These are phyloP conservation scores for Naja naja DNA, from an alignment of 2,113 vertebrate species.

Conservation along the genomic window DNA sequence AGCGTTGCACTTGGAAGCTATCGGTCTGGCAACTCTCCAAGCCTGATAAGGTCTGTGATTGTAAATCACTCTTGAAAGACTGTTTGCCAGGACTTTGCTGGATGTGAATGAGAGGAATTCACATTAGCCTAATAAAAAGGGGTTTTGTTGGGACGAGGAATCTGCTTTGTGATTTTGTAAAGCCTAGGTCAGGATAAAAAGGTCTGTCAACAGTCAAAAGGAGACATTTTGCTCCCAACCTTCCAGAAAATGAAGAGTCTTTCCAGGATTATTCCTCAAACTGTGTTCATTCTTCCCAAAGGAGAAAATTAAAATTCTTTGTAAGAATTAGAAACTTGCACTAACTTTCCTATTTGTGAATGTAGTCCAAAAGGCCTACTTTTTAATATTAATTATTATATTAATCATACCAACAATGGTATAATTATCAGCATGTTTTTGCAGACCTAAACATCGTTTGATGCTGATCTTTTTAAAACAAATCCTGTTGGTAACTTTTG, in stretches of 20 bases:
- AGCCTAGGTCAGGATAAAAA: no score
- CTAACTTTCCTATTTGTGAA: background rate
- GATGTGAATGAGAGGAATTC: no score
- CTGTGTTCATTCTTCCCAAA: background rate
- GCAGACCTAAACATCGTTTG: background rate
- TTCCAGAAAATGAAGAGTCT: background rate
- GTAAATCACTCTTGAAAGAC: no score
- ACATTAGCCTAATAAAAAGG: no score
- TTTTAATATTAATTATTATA: background rate
- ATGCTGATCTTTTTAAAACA: background rate
- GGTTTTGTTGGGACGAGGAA: no score
- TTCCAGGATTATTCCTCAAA: background rate
- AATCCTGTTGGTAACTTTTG: background rate
- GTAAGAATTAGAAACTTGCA: background rate
- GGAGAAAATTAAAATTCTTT: background rate
- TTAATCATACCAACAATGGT: background rate
- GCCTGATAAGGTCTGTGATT: no score
- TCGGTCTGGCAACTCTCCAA: no score
- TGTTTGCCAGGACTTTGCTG: no score
- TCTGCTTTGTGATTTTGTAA: no score
- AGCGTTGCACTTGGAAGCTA: no score
- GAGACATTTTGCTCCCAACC: background rate
- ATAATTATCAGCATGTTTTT: background rate
- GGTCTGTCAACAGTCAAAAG: background rate
- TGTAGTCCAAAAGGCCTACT: background rate